Conservation (phyloP, 2,797 vertebrate genomes). For the Morelia viridis region DNA sequence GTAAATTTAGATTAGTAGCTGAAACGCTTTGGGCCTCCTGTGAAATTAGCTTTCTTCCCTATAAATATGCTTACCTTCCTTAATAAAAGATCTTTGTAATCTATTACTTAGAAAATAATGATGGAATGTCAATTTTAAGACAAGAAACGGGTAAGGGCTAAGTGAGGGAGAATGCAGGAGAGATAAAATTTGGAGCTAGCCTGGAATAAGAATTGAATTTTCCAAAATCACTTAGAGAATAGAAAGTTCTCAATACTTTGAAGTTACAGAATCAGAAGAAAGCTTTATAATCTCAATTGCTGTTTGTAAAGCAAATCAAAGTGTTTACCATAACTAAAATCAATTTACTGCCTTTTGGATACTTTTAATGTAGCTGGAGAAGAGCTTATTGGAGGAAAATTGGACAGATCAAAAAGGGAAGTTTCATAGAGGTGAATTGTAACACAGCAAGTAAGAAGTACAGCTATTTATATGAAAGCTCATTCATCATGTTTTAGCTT, state of each 20-base stretch:
- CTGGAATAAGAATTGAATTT: background rate
- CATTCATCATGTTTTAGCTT: background rate
- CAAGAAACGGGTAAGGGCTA: background rate
- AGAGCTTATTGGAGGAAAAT: conserved; percentile 24
- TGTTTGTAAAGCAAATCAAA: background rate
- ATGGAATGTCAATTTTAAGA: background rate
- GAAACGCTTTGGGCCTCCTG: background rate
- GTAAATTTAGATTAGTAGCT: background rate
- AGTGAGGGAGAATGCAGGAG: background rate
- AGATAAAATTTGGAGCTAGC: background rate
- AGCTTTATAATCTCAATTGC: background rate
- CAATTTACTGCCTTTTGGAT: background rate
- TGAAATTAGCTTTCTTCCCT: background rate
- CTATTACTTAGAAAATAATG: background rate
- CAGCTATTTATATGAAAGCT: background rate
- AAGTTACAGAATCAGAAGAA: background rate
- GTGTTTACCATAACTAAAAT: background rate
- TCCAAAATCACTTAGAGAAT: background rate
- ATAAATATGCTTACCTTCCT: background rate
- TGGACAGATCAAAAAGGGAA: conserved; percentile 29
- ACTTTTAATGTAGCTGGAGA: conserved; percentile 35
- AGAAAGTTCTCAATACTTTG: background rate
- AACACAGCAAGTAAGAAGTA: conserved; percentile 18
- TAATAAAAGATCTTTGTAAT: background rate
- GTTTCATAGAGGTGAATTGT: conserved; percentile 26